phyloP scores from a whole-genome alignment of 2,797 vertebrate genomes.

The Sciurus vulgaris region DNA sequence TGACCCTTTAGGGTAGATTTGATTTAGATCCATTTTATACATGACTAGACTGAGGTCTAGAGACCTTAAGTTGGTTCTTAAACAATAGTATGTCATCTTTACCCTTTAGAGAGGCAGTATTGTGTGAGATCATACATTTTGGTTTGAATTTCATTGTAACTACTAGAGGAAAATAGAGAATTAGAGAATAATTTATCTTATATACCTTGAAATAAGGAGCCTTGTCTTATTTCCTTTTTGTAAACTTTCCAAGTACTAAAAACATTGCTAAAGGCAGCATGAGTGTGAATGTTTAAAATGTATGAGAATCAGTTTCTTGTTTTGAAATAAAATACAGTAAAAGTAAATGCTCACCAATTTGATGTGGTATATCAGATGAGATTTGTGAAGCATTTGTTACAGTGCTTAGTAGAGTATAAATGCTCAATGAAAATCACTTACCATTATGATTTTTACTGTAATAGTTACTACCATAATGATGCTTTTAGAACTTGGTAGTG shows the following conservation, averaged over 20 bases:
- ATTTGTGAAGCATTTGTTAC: neutral
- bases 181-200: neutral
- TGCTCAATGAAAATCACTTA: neutral
- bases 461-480: neutral
- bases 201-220: neutral
- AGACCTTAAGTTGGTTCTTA: neutral
- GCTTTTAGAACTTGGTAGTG: neutral
- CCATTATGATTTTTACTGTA: neutral
- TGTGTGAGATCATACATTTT: neutral
- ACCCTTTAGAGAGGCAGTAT: neutral
- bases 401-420: neutral
- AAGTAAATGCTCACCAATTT: neutral
- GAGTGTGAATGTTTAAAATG: neutral
- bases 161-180: neutral
- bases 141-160: neutral
- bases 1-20: neutral
- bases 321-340: neutral
- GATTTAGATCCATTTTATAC: slow-evolving; percentile 4
- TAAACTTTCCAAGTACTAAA: neutral
- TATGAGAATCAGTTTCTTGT: neutral
- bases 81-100: neutral
- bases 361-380: neutral
- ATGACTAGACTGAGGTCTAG: neutral
- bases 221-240: neutral
- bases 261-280: neutral